A percentile compares a stretch with the other conserved stretches of the same genome.
Conservation (phyloP, 2,113 vertebrate species). For the Protobothrops flavoviridis region DNA sequence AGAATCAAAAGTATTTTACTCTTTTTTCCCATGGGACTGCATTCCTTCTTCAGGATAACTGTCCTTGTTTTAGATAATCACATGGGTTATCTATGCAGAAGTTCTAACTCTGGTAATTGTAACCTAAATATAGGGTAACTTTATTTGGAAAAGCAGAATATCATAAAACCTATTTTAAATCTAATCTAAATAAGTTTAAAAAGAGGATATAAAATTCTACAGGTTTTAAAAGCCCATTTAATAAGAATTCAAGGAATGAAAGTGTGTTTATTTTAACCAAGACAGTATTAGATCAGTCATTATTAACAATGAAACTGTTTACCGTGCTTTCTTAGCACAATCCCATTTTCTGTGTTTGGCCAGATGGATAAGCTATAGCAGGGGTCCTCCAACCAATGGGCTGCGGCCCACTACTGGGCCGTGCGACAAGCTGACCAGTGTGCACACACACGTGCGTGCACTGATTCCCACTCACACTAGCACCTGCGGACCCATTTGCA, state of each 20-base stretch:
- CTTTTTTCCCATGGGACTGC: neutral
- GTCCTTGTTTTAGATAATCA: neutral
- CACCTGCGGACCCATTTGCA: too few relatives aligned
- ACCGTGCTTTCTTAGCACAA: neutral
- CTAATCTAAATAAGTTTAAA: neutral
- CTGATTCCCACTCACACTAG: too few relatives aligned
- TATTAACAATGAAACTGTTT: neutral
- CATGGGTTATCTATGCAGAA: neutral
- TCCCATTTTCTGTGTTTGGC: neutral
- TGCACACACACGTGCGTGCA: too few relatives aligned
- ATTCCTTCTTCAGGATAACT: neutral
- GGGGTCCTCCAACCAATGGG: too few relatives aligned
- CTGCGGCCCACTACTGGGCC: too few relatives aligned
- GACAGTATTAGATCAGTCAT: neutral
- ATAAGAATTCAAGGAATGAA: neutral
- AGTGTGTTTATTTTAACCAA: neutral
- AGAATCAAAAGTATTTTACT: neutral
- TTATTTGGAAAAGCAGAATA: constrained; percentile 21
- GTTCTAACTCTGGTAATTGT: neutral
- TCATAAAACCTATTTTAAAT: neutral
- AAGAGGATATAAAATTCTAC: neutral
- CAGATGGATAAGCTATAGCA: neutral
- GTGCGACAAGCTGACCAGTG: too few relatives aligned
- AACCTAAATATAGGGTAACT: constrained; percentile 26
- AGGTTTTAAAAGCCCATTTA: neutral